These are phyloP conservation scores for Tokudaia tokunoshimensis DNA, from an alignment of 2,797 vertebrate species.

Conservation along the genomic window DNA sequence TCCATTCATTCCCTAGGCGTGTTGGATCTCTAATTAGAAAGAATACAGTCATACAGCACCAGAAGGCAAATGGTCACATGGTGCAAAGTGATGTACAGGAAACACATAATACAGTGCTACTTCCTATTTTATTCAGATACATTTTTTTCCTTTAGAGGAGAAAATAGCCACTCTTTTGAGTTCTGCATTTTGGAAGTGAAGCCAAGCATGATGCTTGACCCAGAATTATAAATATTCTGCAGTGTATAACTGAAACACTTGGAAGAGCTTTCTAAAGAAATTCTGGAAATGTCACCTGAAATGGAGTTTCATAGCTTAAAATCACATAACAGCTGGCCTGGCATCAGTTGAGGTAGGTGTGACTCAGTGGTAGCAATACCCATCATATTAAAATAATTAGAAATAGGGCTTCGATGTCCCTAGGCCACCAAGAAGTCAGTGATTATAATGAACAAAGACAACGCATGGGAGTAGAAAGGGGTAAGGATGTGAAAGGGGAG, in stretches of 20 bases:
- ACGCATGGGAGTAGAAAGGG: not conserved
- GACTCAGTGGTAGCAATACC: not conserved
- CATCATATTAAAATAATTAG: not conserved
- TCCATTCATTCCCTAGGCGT: conserved; percentile 60
- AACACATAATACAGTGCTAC: conserved; percentile 46
- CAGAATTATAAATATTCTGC: conserved; percentile 68
- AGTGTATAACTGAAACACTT: conserved; percentile 56
- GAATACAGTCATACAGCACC: not conserved
- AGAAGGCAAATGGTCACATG: conserved; percentile 40
- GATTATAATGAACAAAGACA: not conserved
- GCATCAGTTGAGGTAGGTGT: not conserved
- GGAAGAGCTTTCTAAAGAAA: conserved; percentile 56
- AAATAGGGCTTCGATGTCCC: not conserved
- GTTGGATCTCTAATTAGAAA: conserved; percentile 57
- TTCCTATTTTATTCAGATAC: conserved; percentile 29
- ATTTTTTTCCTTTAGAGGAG: conserved; percentile 13
- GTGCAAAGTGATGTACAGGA: conserved; percentile 25
- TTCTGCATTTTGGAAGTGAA: conserved; percentile 41
- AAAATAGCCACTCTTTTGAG: conserved; percentile 54
- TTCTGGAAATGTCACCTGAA: conserved; percentile 14
- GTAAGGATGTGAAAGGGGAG: not conserved
- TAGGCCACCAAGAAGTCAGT: not conserved
- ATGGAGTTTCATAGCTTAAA: not conserved
- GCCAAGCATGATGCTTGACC: conserved; percentile 64
- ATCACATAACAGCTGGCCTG: not conserved